These are phyloP conservation scores for Dasysyrphus tricinctus DNA, from an alignment of 2,888 invertebrate genomes.

Conservation along the genomic window DNA sequence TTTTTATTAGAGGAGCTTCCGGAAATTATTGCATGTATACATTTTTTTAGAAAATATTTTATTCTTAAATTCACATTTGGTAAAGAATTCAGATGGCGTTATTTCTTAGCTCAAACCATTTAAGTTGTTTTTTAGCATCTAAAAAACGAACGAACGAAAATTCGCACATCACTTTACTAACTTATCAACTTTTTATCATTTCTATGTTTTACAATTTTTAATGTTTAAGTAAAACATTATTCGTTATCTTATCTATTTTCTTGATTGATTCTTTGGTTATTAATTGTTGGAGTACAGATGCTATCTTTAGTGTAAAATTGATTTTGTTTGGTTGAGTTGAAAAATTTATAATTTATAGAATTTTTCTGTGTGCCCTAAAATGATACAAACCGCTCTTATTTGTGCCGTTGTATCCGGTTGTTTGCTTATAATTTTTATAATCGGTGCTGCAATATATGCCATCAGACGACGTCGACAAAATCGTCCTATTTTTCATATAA, in stretches of 20 bases:
- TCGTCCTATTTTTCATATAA: conserved; percentile 32
- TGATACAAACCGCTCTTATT: conserved; percentile 30
- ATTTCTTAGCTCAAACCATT: too few relatives aligned
- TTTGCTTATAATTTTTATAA: conserved; percentile 16
- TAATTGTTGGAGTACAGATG: background rate
- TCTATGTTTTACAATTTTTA: background rate
- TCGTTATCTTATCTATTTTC: conserved; percentile 19
- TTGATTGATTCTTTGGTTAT: background rate
- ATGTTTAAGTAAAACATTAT: background rate
- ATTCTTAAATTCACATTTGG: too few relatives aligned
- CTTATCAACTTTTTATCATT: background rate
- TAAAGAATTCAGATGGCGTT: too few relatives aligned
- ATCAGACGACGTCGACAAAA: conserved; percentile 26
- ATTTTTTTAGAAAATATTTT: too few relatives aligned
- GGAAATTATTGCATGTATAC: too few relatives aligned
- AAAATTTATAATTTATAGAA: background rate
- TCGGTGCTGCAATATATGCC: conserved; percentile 19
- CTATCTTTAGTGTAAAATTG: conserved; percentile 4
- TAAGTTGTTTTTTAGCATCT: too few relatives aligned
- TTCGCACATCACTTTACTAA: background rate
- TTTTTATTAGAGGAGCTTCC: too few relatives aligned
- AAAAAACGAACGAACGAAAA: background rate
- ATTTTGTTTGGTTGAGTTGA: background rate
- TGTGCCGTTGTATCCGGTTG: conserved; percentile 27
- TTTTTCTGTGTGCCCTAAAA: background rate